phyloP scores from a whole-genome alignment of 1,140 invertebrate genomes.

The Nasonia vitripennis region DNA sequence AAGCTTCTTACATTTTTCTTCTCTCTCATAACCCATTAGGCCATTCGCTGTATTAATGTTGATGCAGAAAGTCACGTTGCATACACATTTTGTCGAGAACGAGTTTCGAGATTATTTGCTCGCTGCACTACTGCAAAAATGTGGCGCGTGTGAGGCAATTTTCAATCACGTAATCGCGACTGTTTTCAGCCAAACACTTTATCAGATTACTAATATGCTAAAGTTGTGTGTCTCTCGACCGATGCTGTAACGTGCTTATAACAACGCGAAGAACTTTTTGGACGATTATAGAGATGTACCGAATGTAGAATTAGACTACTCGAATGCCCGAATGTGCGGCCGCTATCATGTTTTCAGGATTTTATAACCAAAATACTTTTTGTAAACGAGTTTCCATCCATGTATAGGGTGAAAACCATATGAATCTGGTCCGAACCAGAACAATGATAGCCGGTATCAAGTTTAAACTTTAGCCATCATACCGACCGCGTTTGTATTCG shows the following conservation, averaged over 20 bases:
- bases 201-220: not conserved
- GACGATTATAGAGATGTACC: not conserved
- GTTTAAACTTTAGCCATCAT: not conserved
- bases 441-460: slow-evolving; percentile 12
- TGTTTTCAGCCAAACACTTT: not conserved
- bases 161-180: not conserved
- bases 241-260: not conserved
- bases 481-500: too few species aligned
- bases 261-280: not conserved
- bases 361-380: not conserved
- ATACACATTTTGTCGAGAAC: not conserved
- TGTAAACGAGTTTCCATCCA: not conserved
- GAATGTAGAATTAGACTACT: not conserved
- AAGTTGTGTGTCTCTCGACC: not conserved
- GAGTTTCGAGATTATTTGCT: not conserved
- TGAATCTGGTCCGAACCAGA: slow-evolving; percentile 21
- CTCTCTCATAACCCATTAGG: not conserved
- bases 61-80: not conserved
- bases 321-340: not conserved
- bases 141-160: not conserved
- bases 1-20: slow-evolving; percentile 17
- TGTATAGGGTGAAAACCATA: not conserved
- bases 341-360: too few species aligned
- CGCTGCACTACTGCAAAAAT: not conserved
- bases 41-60: not conserved